Base-by-base conservation (phyloP, 2,113 vertebrate genomes). In the Vireo altiloquus region DNA sequence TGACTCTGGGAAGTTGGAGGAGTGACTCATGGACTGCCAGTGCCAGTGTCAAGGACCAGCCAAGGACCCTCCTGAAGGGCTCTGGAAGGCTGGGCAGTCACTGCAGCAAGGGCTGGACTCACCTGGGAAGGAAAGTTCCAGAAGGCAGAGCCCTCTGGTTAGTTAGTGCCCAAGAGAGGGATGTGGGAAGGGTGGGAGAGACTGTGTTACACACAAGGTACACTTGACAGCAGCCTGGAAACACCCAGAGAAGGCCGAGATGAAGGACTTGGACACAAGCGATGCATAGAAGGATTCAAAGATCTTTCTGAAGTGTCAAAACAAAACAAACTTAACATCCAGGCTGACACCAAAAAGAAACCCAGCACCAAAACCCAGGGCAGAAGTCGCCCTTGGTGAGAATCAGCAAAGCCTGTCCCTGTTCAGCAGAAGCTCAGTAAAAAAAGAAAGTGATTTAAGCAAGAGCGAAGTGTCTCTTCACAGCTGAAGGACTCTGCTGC, bases 261-360 rank as follows among this genome's bases (percentile, higher is more conserved):
- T 15, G 1, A 70, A 84, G 27, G 22, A 17, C 21, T 66, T 0
- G 0, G 49, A 60, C 70, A 80, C 15, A 4, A 54, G 6, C 0
- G 0, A n/a, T 3, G 28, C 1, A 1, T 4, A 5, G 3, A 59
- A 17, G 11, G 6, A 50, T 16, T 24, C 53, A 5, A 13, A n/a
- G 17, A 31, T 28, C 31, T 15, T 59, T 17, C 47, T 27, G 15
- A 47, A 35, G 37, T 11, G 23, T 30, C 61, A 14, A 46, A 59
- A 71, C 19, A 17, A 40, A 4, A 28, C 39, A 7, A 54, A 28
- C 7, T 40, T 27, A 27, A 60, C 19, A 47, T 13, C 17, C 76
- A 68, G 15, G 21, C 11, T 30, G 28, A 31, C 50, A 70, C 31
- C 33, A 28, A 15, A 12, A 22, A 21, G 5, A 4, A 42, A 28